A percentile compares a stretch with the other conserved stretches of the same genome.
These are phyloP conservation scores for Hydra vulgaris DNA, from an alignment of 30 jellyfish, hydroid and myxozoan species.

Conservation along the genomic window DNA sequence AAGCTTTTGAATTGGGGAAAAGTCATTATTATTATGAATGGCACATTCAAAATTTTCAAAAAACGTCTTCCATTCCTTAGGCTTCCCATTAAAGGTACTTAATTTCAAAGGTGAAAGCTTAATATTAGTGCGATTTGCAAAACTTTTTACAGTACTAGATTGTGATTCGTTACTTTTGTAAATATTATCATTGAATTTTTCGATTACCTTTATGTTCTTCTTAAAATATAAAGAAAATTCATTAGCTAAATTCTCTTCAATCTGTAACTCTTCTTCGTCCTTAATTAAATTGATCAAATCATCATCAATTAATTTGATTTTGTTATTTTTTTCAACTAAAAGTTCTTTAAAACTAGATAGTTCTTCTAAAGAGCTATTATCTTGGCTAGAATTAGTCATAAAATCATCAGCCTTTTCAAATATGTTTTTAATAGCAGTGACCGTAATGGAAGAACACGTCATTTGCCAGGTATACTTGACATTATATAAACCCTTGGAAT, in stretches of 20 bases:
- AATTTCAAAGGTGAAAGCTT: background rate
- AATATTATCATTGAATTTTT: background rate
- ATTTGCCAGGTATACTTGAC: background rate
- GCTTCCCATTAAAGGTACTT: conserved; percentile 6
- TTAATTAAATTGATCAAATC: background rate
- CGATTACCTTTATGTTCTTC: background rate
- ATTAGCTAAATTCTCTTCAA: background rate
- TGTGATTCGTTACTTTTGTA: background rate
- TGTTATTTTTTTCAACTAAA: background rate
- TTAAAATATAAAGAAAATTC: background rate
- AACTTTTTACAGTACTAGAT: background rate
- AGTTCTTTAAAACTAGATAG: background rate
- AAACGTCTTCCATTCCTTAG: conserved; percentile 19
- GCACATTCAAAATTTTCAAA: conserved; percentile 44
- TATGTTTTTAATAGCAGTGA: background rate
- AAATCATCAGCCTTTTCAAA: background rate
- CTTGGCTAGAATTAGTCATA: background rate
- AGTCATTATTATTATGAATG: conserved; percentile 15
- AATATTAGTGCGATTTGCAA: background rate
- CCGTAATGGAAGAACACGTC: background rate
- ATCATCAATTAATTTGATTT: background rate
- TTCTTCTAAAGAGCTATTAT: background rate
- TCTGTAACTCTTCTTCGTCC: background rate
- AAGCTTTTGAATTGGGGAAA: conserved; percentile 28
- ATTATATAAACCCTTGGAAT: background rate